Conservation (phyloP, 2,888 invertebrate species). For the Phaedon cochleariae region DNA sequence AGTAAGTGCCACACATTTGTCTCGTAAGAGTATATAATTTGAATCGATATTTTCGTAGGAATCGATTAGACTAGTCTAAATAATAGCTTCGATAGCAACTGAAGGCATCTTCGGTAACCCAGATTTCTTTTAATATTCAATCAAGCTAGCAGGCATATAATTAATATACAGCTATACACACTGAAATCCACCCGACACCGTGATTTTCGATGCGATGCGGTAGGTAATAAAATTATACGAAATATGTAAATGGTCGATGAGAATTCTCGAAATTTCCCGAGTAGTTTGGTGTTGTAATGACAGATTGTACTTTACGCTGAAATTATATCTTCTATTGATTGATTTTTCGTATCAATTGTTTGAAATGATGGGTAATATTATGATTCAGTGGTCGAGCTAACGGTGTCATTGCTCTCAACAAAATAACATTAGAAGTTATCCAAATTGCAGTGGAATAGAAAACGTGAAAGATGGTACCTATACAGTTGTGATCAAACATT, state of each 20-base stretch:
- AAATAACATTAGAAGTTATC: too few species aligned
- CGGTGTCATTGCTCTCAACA: too few species aligned
- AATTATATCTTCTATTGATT: constrained; percentile 16
- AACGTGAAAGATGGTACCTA: too few species aligned
- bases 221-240: constrained; percentile 27
- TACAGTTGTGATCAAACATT: too few species aligned
- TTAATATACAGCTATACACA: constrained; percentile 25
- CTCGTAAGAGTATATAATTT: constrained; percentile 21
- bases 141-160: constrained; percentile 20
- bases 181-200: constrained; percentile 17
- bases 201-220: constrained; percentile 30
- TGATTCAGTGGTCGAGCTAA: too few species aligned
- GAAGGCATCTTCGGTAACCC: constrained; percentile 17
- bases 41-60: constrained; percentile 20
- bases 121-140: constrained; percentile 30
- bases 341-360: too few species aligned
- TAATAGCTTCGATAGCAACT: constrained; percentile 7
- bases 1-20: background rate
- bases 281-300: constrained; percentile 5
- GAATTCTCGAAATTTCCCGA: constrained; percentile 6
- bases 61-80: constrained; percentile 17
- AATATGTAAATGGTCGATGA: constrained; percentile 24
- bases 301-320: constrained; percentile 2
- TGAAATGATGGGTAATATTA: too few species aligned
- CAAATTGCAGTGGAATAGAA: too few species aligned